Evolutionary conservation across 2,888 invertebrate species (phyloP).

Genomic region (Axea sp.): DNA sequence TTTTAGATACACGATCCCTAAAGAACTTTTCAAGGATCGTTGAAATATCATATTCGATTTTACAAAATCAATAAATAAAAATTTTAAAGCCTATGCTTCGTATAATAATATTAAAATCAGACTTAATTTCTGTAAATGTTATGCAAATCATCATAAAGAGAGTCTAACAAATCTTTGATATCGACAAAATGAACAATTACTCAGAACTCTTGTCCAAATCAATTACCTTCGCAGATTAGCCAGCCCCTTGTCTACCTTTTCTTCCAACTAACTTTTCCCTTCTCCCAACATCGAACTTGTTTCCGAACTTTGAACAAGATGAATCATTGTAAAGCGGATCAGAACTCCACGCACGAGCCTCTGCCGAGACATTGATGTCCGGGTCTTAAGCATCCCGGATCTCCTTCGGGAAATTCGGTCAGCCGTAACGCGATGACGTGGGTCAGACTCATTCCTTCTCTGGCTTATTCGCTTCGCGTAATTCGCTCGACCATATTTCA

Average conservation of each 20-base stretch:
- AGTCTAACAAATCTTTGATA: no score
- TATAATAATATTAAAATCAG: no score
- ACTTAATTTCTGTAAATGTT: no score
- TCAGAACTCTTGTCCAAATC: conserved; percentile 6
- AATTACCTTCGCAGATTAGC: conserved; percentile 32
- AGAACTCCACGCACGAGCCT: conserved; percentile 5
- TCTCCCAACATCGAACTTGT: conserved; percentile 3
- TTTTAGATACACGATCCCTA: no score
- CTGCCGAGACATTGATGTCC: conserved; percentile 18
- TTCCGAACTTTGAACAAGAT: conserved; percentile 38
- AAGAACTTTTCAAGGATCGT: no score
- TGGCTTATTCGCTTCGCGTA: conserved; percentile 59
- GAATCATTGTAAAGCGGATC: conserved; percentile 41
- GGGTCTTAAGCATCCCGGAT: conserved; percentile 34
- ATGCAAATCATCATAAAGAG: no score
- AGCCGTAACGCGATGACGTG: conserved; percentile 65
- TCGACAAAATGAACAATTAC: conserved; percentile 32
- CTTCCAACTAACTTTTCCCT: conserved; percentile 20
- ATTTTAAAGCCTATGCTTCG: no score
- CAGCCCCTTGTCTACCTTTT: conserved; percentile 13
- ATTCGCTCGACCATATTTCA: conserved; percentile 71
- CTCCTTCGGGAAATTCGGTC: conserved; percentile 68
- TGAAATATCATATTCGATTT: no score
- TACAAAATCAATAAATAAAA: no score
- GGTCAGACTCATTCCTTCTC: conserved; percentile 64